These are phyloP conservation scores for Saxidomus purpurata DNA, from an alignment of 1,140 invertebrate genomes.

Conservation along the genomic window DNA sequence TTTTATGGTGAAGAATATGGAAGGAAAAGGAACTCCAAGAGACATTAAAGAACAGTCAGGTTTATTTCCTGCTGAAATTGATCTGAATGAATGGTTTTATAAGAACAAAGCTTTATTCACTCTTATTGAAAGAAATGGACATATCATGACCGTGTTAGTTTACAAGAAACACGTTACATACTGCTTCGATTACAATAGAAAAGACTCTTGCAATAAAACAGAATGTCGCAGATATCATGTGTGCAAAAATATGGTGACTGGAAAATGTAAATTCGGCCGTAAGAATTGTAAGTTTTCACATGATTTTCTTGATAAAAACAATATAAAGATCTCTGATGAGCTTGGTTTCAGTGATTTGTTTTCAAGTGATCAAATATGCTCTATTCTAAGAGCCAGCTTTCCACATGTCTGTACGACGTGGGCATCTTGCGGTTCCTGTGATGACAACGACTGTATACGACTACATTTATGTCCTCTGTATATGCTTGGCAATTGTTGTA, in stretches of 20 bases:
- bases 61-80: background rate
- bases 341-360: background rate
- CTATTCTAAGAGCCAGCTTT: background rate
- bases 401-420: background rate
- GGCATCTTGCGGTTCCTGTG: background rate
- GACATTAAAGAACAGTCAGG: background rate
- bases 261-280: background rate
- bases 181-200: background rate
- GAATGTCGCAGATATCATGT: background rate
- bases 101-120: background rate
- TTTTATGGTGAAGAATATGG: background rate
- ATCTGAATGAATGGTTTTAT: background rate
- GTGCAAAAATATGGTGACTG: background rate
- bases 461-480: background rate
- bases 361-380: background rate
- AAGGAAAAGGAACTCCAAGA: background rate
- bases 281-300: background rate
- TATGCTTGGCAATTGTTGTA: background rate
- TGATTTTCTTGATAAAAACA: background rate
- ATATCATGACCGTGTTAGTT: background rate
- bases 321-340: background rate
- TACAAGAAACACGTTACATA: background rate
- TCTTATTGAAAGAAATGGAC: background rate
- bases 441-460: background rate
- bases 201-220: background rate